Base-by-base conservation (phyloP, 1,140 invertebrate genomes). In the Dreissena rostriformis region DNA sequence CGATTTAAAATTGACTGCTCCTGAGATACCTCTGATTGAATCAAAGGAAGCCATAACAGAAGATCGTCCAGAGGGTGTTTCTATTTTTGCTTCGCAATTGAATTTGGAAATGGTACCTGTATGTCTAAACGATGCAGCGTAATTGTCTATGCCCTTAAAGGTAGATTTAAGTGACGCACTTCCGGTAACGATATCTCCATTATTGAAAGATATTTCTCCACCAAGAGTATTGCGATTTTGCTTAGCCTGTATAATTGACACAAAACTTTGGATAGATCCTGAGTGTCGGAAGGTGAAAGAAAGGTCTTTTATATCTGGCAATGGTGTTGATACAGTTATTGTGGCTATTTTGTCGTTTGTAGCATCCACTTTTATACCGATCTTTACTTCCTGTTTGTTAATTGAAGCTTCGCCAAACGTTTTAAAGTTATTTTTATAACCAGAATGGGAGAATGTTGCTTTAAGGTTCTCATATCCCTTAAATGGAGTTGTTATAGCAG, bases 401-500 rank as follows among this genome's bases (percentile, higher is more conserved):
- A 55, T 22, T 78, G 61, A 63, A 29, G 66, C 19, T 67, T 78
- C 63, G 24, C 61, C 75, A 51, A 26, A 39, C 14, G 28, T 78
- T 49, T 78, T 78, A 28, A 78, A 78, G 66, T 78, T 78, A 14
- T 66, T 51, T 0, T 51, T 28, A 19, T 26, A 4, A 28, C 67
- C 67, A 22, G 67, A 28, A 17, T 68, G 67, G 1, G 26, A 17
- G 8, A 68, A n/a, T 4, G 24, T 26, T 19, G 67, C 26, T 28
- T 26, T 17, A 17, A 68, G 17, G 29, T 68, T 39, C 29, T 26
- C 26, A 68, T 28, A 68, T 17, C 67, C 67, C 19, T 26, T 22
- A 71, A 79, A 79, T 70, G 77, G 77, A 28, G 66, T 79, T 7
- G 29, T 24, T 14, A 79, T 55, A 22, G 28, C 67, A 29, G 70